A percentile compares a stretch with the other conserved stretches of the same genome.
These are phyloP conservation scores for Cenopis cana DNA, from an alignment of 2,888 invertebrate species.

Conservation along the genomic window DNA sequence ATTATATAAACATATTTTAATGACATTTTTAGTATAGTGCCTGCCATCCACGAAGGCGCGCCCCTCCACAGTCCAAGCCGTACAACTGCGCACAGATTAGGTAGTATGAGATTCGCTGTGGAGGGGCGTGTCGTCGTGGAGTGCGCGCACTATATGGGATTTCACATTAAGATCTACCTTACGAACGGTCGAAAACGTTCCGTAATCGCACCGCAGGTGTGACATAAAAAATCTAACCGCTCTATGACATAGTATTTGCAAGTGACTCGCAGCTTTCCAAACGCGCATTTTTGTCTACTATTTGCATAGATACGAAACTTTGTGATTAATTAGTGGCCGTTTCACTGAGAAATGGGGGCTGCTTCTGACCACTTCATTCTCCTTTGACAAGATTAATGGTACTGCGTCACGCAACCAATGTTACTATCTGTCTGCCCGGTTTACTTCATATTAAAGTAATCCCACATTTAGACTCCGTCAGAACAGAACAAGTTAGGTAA, in stretches of 20 bases:
- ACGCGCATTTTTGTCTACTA: slow-evolving; percentile 36
- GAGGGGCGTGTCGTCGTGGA: no score
- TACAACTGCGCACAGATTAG: no score
- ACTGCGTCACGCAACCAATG: slow-evolving; percentile 43
- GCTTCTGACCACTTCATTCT: slow-evolving; percentile 45
- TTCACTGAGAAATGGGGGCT: slow-evolving; percentile 42
- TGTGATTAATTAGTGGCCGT: slow-evolving; percentile 43
- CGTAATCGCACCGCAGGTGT: no score
- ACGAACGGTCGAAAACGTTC: no score
- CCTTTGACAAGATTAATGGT: slow-evolving; percentile 44
- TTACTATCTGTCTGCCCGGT: slow-evolving; percentile 32
- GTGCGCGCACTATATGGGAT: no score
- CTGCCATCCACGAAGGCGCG: no score
- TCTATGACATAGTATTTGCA: slow-evolving; percentile 9
- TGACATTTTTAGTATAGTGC: no score
- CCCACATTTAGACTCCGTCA: slow-evolving; percentile 2
- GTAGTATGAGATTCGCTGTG: no score
- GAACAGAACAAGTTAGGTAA: background rate
- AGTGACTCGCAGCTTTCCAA: slow-evolving; percentile 30
- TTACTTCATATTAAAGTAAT: slow-evolving; percentile 37
- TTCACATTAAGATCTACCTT: no score
- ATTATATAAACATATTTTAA: no score
- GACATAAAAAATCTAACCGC: background rate
- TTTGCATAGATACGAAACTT: slow-evolving; percentile 43
- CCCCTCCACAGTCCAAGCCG: no score